Base-by-base conservation (phyloP, 2,113 vertebrate genomes). In the Cebidichthys violaceus region DNA sequence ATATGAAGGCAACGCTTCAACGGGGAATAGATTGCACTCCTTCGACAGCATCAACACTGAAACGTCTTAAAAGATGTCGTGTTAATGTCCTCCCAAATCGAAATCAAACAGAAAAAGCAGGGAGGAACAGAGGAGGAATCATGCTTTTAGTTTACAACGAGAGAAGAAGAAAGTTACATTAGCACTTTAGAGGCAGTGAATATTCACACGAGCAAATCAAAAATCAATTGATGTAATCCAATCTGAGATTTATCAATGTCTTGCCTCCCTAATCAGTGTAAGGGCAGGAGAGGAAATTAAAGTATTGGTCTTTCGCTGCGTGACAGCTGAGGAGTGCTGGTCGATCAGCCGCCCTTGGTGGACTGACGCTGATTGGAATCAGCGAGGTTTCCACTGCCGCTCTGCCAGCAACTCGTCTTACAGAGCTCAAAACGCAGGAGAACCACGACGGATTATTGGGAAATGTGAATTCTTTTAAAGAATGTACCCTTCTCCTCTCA, bases 341-440 rank as follows among this genome's bases (percentile, higher is more conserved):
- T 85, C 52, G 18, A 88, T 89, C 59, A 11, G 78, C 67, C 35
- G 77, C 83, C 84, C 57, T 83, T 62, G 71, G 59, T 62, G 71
- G 59, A 71, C 83, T 68, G 35, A 68, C 9, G 70, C 45, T 41
- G 67, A 72, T 39, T 66, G 47, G 33, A 82, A 64, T 57, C 52
- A 65, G 52, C 1, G 0, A 84, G 55, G 52, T 18, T 39, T 77
- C 73, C 7, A 10, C 47, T 9, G 13, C 29, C 5, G 35, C 24
- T 10, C 22, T 31, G 60, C 24, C 24, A 9, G 3, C 14, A 52
- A 9, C 11, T 3, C 2, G 1, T 77, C 70, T 78, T 29, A 9
- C 18, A 71, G 35, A 22, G 50, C 41, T 61, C 45, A 74, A 47
- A 68, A 70, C 33, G 50, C 15, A 76, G n/a, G 15, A 57, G 54